Evolutionary conservation across 2,797 vertebrate species (phyloP).

Genomic region (Pyrocephalus nanus): DNA sequence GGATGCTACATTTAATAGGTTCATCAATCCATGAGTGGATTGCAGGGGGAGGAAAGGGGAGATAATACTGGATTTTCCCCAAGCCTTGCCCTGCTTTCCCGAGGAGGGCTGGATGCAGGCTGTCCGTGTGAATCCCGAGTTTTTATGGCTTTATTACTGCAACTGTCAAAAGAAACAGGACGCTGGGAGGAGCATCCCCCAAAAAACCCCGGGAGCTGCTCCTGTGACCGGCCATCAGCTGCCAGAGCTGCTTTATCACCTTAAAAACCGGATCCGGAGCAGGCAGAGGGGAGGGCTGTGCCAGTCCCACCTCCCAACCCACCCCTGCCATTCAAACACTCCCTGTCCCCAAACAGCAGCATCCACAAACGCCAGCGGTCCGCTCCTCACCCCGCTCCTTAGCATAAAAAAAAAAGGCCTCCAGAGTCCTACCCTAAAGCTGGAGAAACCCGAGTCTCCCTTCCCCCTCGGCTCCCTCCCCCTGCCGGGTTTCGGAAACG

Average conservation of each 20-base stretch:
- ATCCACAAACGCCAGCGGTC: neutral
- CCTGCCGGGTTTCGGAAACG: conserved; percentile 42
- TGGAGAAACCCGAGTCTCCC: conserved; percentile 5
- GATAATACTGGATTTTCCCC: neutral
- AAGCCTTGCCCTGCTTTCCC: rapidly evolving
- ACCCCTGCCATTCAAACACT: neutral
- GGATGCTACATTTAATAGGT: neutral
- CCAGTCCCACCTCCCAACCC: neutral
- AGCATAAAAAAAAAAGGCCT: conserved; percentile 6
- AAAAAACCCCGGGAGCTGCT: neutral
- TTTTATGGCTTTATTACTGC: neutral
- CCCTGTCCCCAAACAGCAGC: neutral
- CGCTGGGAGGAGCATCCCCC: neutral
- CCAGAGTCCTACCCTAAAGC: neutral
- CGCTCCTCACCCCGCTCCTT: neutral
- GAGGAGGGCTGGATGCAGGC: neutral
- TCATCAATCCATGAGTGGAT: neutral
- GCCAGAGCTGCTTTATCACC: neutral
- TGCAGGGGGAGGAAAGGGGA: neutral
- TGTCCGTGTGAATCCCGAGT: rapidly evolving
- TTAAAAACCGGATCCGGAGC: neutral
- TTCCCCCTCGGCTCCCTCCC: conserved; percentile 46
- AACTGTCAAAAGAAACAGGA: neutral
- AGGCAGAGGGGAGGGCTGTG: neutral
- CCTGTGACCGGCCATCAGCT: neutral